Base-by-base conservation (phyloP, 2,113 vertebrate species). In the Micromys minutus region DNA sequence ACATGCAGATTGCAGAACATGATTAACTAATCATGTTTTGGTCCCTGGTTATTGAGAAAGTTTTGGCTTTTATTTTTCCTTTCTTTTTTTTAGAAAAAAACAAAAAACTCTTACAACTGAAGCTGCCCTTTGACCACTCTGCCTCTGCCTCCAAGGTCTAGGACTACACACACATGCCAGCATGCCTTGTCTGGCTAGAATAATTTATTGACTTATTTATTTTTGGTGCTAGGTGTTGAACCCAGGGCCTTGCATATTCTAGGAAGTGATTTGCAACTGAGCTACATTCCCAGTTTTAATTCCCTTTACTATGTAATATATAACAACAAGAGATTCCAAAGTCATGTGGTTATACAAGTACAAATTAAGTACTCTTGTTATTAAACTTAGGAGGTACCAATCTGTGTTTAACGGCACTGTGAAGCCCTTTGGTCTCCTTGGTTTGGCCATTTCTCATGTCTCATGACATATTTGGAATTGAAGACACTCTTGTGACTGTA, bases 321-420 rank as follows among this genome's bases (percentile, higher is more conserved):
- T 24, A 94, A 36, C 17, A 93, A 42, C 71, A 52, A 69, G 31
- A 77, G 75, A 61, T 22, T 94, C 96, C 94, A 90, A 94, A 95
- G 55, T 80, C 72, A 72, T 72, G 17, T 1, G 89, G 4, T 55
- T 39, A 52, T 34, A 69, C 80, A 94, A 45, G 42, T 77, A 63
- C n/a, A 79, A 93, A 89, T 92, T 61, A 91, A 94, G 11, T 57
- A 7, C 10, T 79, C 26, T 80, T 95, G n/a, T 71, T 59, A 88
- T 87, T 83, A 71, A 71, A 29, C 15, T 67, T 65, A 95, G 65
- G 8, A 75, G 59, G 50, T 79, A 57, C 52, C 55, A 81, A 95
- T 74, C 34, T 72, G 16, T 76, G 59, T 50, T 39, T 79, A 89
- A 50, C 69, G 77, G 50, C 80, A 67, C 24, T 39, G 72, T 69